A percentile compares a stretch with the other conserved stretches of the same genome.
Evolutionary conservation across 2,797 vertebrate species (phyloP).

Genomic region (Cynodonichthys magdalenae): DNA sequence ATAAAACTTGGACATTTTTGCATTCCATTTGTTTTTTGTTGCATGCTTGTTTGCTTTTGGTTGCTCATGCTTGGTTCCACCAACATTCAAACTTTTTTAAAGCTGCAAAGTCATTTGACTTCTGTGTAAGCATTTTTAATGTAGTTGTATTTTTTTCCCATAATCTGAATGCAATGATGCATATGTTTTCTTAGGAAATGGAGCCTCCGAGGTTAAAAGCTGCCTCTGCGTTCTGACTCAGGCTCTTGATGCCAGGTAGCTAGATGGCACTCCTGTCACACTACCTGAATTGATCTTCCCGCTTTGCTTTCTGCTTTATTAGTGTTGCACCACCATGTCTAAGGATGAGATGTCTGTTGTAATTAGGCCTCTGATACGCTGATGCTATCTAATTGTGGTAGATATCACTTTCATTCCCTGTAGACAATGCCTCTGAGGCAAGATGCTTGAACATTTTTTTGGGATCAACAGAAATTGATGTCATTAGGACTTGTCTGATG

Average conservation of each 20-base stretch:
- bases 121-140: neutral
- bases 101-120: neutral
- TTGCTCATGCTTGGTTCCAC: neutral
- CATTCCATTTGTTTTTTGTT: constrained; percentile 1
- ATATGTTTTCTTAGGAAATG: constrained; percentile 81
- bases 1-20: constrained; percentile 6
- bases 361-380: constrained; percentile 56
- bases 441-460: constrained; percentile 19
- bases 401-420: constrained; percentile 49
- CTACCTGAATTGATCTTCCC: constrained; percentile 24
- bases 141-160: constrained; percentile 3
- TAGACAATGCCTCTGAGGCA: constrained; percentile 42
- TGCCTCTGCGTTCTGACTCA: constrained; percentile 91
- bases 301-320: constrained; percentile 48
- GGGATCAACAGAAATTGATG: constrained; percentile 35
- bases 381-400: constrained; percentile 58
- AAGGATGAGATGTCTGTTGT: constrained; percentile 52
- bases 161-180: constrained; percentile 1
- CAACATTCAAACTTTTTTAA: neutral
- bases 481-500: constrained; percentile 21
- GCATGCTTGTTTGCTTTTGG: neutral
- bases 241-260: constrained; percentile 92
- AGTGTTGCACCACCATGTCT: constrained; percentile 45
- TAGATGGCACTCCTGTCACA: constrained; percentile 61
- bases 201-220: constrained; percentile 87